Percentiles rank a stretch among this genome's conserved stretches.
phyloP scores from a whole-genome alignment of 37 sponge, comb jelly and placozoan species.

The Crambe crambe region DNA sequence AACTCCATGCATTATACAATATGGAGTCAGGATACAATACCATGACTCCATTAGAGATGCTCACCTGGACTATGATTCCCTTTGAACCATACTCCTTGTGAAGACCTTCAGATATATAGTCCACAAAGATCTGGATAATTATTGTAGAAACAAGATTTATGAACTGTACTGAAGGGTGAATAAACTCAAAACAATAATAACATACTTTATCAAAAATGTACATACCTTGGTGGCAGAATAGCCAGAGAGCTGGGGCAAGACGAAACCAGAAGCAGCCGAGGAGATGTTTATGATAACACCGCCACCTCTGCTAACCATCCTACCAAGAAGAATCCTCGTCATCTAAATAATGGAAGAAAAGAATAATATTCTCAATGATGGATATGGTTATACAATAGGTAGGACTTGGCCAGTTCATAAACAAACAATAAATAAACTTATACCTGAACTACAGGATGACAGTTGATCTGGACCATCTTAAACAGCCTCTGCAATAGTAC shows the following conservation, averaged over 20 bases:
- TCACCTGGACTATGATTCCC: constrained; percentile 78
- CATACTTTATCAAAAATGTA: no score
- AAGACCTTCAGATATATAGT: constrained; percentile 63
- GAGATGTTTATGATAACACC: constrained; percentile 67
- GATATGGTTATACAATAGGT: not conserved
- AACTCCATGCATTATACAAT: no score
- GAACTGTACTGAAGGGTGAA: no score
- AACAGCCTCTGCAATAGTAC: constrained; percentile 20
- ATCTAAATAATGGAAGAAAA: constrained; percentile 19
- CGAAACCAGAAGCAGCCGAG: not conserved
- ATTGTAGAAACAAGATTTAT: no score
- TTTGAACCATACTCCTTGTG: constrained; percentile 50
- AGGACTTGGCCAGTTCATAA: not conserved
- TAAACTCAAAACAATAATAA: no score
- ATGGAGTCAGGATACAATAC: no score
- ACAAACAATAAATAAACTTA: not conserved
- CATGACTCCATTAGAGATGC: no score
- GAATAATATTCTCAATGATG: not conserved
- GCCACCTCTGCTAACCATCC: constrained; percentile 41
- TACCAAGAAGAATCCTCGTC: constrained; percentile 52
- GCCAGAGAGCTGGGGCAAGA: constrained; percentile 9
- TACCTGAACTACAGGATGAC: constrained; percentile 44
- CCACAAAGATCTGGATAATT: constrained; percentile 36
- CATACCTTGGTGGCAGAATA: constrained; percentile 65
- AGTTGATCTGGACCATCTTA: constrained; percentile 53